These are phyloP conservation scores for Apamea sordens DNA, from an alignment of 2,888 invertebrate species.

Conservation along the genomic window DNA sequence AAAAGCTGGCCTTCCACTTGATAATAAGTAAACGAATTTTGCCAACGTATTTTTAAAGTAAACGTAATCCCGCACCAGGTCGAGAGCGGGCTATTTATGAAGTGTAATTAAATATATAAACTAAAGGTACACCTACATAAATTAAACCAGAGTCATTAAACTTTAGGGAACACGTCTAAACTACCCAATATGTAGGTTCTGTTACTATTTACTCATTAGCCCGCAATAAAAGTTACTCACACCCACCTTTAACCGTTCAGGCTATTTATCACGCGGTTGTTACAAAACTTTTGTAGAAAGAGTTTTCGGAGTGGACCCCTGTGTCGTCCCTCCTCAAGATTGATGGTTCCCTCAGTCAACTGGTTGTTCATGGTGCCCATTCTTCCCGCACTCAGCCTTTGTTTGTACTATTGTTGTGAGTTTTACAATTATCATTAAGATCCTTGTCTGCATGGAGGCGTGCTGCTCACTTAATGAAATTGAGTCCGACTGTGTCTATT, in stretches of 20 bases:
- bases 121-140: constrained; percentile 46
- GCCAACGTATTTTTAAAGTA: not conserved
- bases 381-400: constrained; percentile 75
- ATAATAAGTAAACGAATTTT: not conserved
- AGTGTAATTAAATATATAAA: constrained; percentile 65
- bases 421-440: constrained; percentile 76
- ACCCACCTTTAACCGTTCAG: constrained; percentile 76
- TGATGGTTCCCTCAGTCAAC: constrained; percentile 82
- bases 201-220: constrained; percentile 73
- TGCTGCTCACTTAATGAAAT: constrained; percentile 69
- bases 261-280: constrained; percentile 85
- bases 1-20: not conserved
- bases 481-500: constrained; percentile 52
- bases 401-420: constrained; percentile 76
- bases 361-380: constrained; percentile 75
- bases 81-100: constrained; percentile 5
- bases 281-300: constrained; percentile 85
- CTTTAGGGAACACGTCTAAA: constrained; percentile 50
- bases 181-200: constrained; percentile 55
- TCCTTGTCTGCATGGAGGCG: constrained; percentile 67
- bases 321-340: constrained; percentile 85
- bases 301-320: constrained; percentile 84
- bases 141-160: constrained; percentile 62
- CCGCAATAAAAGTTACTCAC: constrained; percentile 74
- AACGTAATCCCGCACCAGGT: constrained; percentile 2